Base-by-base conservation (phyloP, 2,797 vertebrate genomes). In the Sebastes glaucus region DNA sequence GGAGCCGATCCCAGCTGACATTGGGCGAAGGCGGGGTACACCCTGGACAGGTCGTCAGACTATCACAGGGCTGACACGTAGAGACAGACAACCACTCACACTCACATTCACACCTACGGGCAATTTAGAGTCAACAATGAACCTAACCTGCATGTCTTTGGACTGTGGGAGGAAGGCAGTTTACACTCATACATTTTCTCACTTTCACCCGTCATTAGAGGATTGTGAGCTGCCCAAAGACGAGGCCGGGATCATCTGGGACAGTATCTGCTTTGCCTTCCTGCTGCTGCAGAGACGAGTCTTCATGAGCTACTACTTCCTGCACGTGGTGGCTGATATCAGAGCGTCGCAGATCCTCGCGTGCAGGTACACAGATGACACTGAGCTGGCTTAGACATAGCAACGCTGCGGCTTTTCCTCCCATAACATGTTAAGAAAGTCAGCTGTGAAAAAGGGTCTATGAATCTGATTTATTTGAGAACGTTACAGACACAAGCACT, bases 231-330 rank as follows among this genome's bases (percentile, higher is more conserved):
- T 98, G 57, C 98, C 98, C 22, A 96, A 89, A 3, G 95, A 97
- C 42, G 97, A 99, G 89, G 99, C 98, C 0, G 98, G 99, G 33
- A 99, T 99, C 90, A 99, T 99, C 89, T 99, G 99, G 99, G 99
- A 99, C 96, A 99, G 98, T 77, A 99, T 99, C 93, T 99, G 98
- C 91, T 99, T 99, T 59, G 97, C 97, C 71, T 99, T 99, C 93
- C 95, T 99, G 46, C 94, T 99, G 88, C 96, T 99, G 63, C 99
- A 99, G 95, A 96, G 99, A 82, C 96, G 99, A 46, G 98, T 99
- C 83, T 99, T 99, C 94, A 99, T 99, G 98, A 99, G 99, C 90
- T 99, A 99, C 93, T 99, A 99, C 93, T 99, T 99, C 92, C 96
- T 99, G 13, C 99, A 99, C 0, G 98, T 99, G 70, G 98, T 99